Conservation (phyloP, 1,140 invertebrate genomes). For the Matsumurasca onukii region DNA sequence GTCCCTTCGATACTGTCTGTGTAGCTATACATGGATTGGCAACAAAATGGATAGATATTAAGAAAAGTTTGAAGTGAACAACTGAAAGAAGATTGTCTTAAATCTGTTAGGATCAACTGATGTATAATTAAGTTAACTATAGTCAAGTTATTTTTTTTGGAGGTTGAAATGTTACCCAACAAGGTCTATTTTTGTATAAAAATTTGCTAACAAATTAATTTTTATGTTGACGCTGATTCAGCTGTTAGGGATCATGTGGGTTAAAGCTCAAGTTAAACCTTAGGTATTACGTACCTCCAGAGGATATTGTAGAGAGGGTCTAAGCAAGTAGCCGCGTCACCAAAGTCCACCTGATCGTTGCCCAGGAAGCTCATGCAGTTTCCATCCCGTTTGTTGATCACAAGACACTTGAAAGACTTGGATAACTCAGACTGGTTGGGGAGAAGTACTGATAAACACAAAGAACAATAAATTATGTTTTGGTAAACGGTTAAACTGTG, state of each 20-base stretch:
- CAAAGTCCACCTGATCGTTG: slow-evolving; percentile 75
- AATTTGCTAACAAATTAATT: too few relatives aligned
- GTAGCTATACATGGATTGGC: slow-evolving; percentile 11
- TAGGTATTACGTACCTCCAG: slow-evolving; percentile 65
- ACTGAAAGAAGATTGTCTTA: too few relatives aligned
- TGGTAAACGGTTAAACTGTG: neutral
- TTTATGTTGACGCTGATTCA: too few relatives aligned
- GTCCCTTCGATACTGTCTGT: neutral
- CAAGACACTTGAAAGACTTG: slow-evolving; percentile 73
- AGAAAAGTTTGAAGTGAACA: too few relatives aligned
- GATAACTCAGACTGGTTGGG: slow-evolving; percentile 65
- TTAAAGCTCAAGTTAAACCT: too few relatives aligned
- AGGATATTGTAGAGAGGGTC: slow-evolving; percentile 87
- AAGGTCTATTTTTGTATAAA: too few relatives aligned
- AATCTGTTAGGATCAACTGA: too few relatives aligned
- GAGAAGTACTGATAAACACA: slow-evolving; percentile 61
- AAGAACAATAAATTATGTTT: slow-evolving; percentile 10
- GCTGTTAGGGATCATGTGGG: too few relatives aligned
- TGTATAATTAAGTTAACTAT: too few relatives aligned
- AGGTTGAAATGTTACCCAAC: too few relatives aligned
- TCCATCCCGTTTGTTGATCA: slow-evolving; percentile 83
- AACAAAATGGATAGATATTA: too few relatives aligned
- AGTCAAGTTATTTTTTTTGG: too few relatives aligned
- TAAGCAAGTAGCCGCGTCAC: slow-evolving; percentile 67
- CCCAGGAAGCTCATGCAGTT: slow-evolving; percentile 78